Evolutionary conservation across 2,113 vertebrate species (phyloP).

Genomic region (Lutjanus erythropterus): DNA sequence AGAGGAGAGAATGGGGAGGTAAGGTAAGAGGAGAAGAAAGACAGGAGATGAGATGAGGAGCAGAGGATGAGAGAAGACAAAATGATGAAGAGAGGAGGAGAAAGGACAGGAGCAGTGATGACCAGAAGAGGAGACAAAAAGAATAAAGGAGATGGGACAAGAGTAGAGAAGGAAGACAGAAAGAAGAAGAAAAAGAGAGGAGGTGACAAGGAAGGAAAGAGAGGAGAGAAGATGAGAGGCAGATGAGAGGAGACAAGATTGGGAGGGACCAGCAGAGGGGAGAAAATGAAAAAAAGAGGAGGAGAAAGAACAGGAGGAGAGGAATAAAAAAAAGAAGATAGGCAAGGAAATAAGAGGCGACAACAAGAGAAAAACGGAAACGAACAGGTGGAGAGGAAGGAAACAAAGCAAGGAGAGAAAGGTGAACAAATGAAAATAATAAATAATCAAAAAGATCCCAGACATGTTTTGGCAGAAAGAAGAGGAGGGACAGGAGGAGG

Average conservation of each 20-base stretch:
- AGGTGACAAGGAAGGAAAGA: too few species aligned
- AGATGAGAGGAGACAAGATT: too few species aligned
- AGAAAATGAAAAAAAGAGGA: neutral
- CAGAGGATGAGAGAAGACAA: constrained; percentile 12
- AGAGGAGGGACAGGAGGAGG: constrained; percentile 33
- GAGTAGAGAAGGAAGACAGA: too few species aligned
- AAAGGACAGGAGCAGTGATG: too few species aligned
- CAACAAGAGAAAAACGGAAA: neutral
- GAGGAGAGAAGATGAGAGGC: neutral
- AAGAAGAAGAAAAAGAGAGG: accelerated
- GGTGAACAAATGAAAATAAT: constrained; percentile 50
- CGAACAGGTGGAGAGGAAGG: constrained; percentile 6
- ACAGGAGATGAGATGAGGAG: neutral
- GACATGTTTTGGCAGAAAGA: constrained; percentile 62
- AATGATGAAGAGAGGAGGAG: constrained; percentile 48
- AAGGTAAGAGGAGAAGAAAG: too few species aligned
- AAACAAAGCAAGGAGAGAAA: neutral
- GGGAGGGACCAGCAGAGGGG: too few species aligned
- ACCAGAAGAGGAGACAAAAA: too few species aligned
- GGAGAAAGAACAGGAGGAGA: too few species aligned
- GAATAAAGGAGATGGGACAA: neutral
- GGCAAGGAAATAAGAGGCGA: neutral
- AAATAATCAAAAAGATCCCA: constrained; percentile 36
- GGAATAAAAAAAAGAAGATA: neutral
- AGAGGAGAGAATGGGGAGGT: neutral